Percentiles rank a stretch among this genome's conserved stretches.
phyloP scores from a whole-genome alignment of 2,888 invertebrate genomes.

The Hemicrepidius hirtus region DNA sequence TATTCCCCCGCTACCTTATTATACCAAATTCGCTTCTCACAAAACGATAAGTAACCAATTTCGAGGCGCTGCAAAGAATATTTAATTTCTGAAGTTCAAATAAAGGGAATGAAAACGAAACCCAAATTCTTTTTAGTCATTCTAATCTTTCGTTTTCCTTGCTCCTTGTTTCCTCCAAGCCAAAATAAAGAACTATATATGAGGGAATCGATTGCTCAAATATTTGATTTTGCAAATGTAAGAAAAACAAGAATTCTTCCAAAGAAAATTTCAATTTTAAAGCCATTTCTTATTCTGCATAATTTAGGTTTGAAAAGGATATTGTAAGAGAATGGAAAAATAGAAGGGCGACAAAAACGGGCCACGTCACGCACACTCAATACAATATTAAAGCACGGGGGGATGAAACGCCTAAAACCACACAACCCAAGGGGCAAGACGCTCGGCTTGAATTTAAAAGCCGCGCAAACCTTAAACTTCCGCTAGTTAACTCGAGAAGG shows the following conservation, averaged over 20 bases:
- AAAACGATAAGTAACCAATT: conserved; percentile 22
- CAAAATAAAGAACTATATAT: conserved; percentile 1
- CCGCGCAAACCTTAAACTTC: conserved; percentile 25
- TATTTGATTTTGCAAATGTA: conserved; percentile 49
- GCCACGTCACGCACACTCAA: conserved; percentile 30
- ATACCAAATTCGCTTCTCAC: neutral
- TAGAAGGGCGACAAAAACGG: conserved; percentile 34
- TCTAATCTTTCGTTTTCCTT: neutral
- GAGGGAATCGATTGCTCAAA: conserved; percentile 43
- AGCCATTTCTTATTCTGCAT: conserved; percentile 49
- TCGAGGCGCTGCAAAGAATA: neutral
- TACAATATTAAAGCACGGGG: conserved; percentile 38
- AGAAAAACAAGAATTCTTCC: conserved; percentile 38
- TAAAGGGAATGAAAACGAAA: conserved; percentile 10
- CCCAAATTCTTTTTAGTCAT: neutral
- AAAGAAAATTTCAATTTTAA: conserved; percentile 48
- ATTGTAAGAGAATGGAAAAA: conserved; percentile 39
- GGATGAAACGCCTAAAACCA: conserved; percentile 40
- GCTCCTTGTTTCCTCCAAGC: conserved; percentile 5
- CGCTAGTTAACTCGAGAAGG: conserved; percentile 36
- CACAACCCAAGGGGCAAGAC: conserved; percentile 33
- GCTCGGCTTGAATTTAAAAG: conserved; percentile 25
- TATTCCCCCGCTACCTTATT: neutral
- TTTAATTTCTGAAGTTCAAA: conserved; percentile 13
- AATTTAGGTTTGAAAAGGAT: conserved; percentile 46